Percentiles rank a stretch among this genome's conserved stretches.
These are phyloP conservation scores for Pterois miles DNA, from an alignment of 2,797 vertebrate genomes.

Conservation along the genomic window DNA sequence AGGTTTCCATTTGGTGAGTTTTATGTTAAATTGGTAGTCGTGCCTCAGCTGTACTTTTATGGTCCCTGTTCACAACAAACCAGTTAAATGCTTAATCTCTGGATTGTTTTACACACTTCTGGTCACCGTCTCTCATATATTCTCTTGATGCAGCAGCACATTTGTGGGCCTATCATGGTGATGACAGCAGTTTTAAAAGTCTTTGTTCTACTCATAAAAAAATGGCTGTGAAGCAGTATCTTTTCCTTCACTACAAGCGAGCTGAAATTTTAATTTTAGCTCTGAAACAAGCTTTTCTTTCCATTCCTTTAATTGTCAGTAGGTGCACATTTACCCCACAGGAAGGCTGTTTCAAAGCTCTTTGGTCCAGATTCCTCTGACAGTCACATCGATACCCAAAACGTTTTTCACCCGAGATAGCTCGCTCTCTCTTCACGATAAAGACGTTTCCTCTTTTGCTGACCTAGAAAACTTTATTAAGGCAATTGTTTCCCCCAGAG, in stretches of 20 bases:
- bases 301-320: constrained; percentile 45
- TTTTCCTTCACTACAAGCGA: constrained; percentile 20
- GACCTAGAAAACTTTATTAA: constrained; percentile 63
- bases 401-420: constrained; percentile 53
- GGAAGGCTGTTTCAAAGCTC: constrained; percentile 44
- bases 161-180: not conserved
- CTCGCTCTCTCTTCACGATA: constrained; percentile 31
- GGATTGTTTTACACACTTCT: constrained; percentile 3
- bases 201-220: constrained; percentile 9
- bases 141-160: not conserved
- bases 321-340: constrained; percentile 47
- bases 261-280: constrained; percentile 39
- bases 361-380: constrained; percentile 63
- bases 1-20: constrained; percentile 25
- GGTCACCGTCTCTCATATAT: not conserved
- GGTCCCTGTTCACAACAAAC: constrained; percentile 10
- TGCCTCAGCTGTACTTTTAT: not conserved
- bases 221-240: not conserved
- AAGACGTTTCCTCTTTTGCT: constrained; percentile 49
- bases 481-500: constrained; percentile 50
- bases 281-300: constrained; percentile 22
- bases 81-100: constrained; percentile 4
- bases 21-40: constrained; percentile 16
- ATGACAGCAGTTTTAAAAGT: constrained; percentile 7
- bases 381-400: constrained; percentile 56